phyloP scores from a whole-genome alignment of 2,888 invertebrate species.

The Tholera decimalis region DNA sequence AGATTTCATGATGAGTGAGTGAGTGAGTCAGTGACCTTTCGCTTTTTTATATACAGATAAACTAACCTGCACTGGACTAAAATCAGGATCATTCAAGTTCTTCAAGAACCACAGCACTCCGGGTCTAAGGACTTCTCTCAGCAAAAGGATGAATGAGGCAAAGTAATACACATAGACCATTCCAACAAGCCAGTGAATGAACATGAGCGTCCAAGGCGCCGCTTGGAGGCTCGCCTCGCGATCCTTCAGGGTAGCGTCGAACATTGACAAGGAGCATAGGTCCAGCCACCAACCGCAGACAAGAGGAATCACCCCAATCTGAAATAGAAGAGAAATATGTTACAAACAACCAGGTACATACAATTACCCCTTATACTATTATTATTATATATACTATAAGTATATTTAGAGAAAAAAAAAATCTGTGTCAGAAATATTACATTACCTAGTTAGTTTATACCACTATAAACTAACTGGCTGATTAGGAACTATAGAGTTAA shows the following conservation, averaged over 20 bases:
- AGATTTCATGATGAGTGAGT: no score
- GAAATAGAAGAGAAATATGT: constrained; percentile 22
- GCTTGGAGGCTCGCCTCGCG: constrained; percentile 96
- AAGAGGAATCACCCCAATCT: constrained; percentile 98
- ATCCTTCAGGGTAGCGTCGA: constrained; percentile 97
- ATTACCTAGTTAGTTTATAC: no score
- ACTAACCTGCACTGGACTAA: constrained; percentile 98
- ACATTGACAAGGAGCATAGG: constrained; percentile 98
- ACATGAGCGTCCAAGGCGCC: constrained; percentile 99
- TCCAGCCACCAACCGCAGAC: constrained; percentile 99
- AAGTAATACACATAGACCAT: constrained; percentile 99
- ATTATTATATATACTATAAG: no score
- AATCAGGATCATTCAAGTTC: constrained; percentile 99
- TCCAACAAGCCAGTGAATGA: constrained; percentile 99
- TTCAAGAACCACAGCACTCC: constrained; percentile 99
- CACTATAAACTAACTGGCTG: no score
- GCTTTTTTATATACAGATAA: no score
- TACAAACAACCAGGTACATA: neutral
- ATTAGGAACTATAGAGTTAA: no score
- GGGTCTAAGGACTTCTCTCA: constrained; percentile 98
- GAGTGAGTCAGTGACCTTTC: no score
- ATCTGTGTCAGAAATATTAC: no score
- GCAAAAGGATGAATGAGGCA: constrained; percentile 98
- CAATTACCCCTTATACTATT: no score
- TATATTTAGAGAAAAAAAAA: no score